phyloP scores from a whole-genome alignment of 2,888 invertebrate species.

The Tiliacea aurago region DNA sequence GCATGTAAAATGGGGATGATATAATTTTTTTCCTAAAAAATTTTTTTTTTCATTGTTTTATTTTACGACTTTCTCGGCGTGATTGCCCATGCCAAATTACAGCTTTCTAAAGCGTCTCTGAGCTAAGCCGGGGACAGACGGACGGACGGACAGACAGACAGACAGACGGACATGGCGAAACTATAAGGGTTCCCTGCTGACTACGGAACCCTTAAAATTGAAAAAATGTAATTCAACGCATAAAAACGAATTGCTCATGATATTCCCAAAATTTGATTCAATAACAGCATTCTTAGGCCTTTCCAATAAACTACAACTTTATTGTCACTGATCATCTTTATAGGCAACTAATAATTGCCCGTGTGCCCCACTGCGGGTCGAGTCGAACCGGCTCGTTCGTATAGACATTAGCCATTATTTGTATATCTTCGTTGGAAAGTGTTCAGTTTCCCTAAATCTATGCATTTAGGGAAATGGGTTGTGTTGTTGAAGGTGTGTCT shows the following conservation, averaged over 20 bases:
- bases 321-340: conserved; percentile 9
- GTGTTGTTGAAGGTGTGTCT: conserved; percentile 2
- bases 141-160: no score
- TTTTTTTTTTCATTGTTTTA: no score
- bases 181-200: no score
- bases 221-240: no score
- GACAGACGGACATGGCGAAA: no score
- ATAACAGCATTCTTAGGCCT: neutral
- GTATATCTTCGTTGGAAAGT: conserved; percentile 40
- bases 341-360: conserved; percentile 32
- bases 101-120: no score
- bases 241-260: neutral
- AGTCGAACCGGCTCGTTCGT: conserved; percentile 36
- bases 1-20: no score
- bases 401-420: conserved; percentile 18
- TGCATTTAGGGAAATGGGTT: conserved; percentile 35
- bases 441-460: conserved; percentile 38
- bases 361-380: conserved; percentile 18
- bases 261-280: neutral
- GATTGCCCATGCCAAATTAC: no score
- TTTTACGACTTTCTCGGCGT: no score
- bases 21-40: no score
- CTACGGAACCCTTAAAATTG: no score
- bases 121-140: no score
- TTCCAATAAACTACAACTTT: neutral